A percentile compares a stretch with the other conserved stretches of the same genome.
phyloP scores from a whole-genome alignment of 1,140 invertebrate species.

The Drosophila arizonae region DNA sequence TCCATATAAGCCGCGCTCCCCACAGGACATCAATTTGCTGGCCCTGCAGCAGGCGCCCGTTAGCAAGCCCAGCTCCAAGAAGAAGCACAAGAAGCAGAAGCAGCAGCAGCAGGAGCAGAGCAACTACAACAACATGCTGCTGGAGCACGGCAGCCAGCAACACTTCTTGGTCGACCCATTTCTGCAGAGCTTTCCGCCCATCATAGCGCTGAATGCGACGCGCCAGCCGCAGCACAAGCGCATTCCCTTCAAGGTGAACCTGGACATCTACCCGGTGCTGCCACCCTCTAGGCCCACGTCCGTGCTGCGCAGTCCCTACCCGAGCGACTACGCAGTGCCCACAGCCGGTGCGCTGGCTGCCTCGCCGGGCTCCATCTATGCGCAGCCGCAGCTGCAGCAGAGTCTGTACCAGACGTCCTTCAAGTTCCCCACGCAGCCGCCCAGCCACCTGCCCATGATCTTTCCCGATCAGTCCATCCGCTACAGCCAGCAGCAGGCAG shows the following conservation, averaged over 20 bases:
- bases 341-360: slow-evolving; percentile 27
- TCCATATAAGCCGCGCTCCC: slow-evolving; percentile 73
- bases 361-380: slow-evolving; percentile 15
- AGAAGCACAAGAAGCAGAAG: slow-evolving; percentile 67
- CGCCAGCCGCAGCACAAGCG: slow-evolving; percentile 62
- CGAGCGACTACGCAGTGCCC: slow-evolving; percentile 59
- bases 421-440: slow-evolving; percentile 61
- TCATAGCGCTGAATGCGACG: slow-evolving; percentile 63
- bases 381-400: slow-evolving; percentile 15
- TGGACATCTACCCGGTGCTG: slow-evolving; percentile 75
- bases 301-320: slow-evolving; percentile 67
- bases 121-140: slow-evolving; percentile 49
- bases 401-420: slow-evolving; percentile 61
- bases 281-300: slow-evolving; percentile 66
- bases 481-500: slow-evolving; percentile 59
- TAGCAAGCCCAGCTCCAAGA: slow-evolving; percentile 51
- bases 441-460: slow-evolving; percentile 43
- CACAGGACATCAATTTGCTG: slow-evolving; percentile 71
- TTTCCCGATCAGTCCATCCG: slow-evolving; percentile 67
- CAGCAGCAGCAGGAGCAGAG: slow-evolving; percentile 36
- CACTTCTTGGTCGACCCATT: slow-evolving; percentile 60
- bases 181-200: slow-evolving; percentile 49
- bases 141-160: slow-evolving; percentile 60
- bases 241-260: slow-evolving; percentile 71
- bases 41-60: slow-evolving; percentile 59